Evolutionary conservation across 2,113 vertebrate species (phyloP).

Genomic region (Lota lota): DNA sequence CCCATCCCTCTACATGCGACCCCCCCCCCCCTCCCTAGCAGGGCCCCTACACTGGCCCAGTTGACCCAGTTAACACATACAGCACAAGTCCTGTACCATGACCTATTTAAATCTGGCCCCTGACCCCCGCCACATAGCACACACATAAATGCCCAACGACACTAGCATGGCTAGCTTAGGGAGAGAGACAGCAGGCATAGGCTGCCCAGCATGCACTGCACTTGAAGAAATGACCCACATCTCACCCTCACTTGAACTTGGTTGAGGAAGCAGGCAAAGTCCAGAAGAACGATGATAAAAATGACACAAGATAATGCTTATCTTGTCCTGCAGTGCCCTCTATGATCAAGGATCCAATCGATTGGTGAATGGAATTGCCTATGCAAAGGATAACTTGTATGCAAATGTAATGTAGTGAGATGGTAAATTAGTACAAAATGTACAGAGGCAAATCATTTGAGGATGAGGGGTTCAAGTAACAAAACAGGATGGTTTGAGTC

Average conservation of each 20-base stretch:
- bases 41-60: slow-evolving; percentile 40
- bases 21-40: slow-evolving; percentile 3
- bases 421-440: no score
- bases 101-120: slow-evolving; percentile 46
- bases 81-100: slow-evolving; percentile 52
- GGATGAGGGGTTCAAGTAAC: no score
- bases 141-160: slow-evolving; percentile 42
- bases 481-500: no score
- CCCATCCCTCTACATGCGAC: slow-evolving; percentile 30
- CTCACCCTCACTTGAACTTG: slow-evolving; percentile 16
- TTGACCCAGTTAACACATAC: slow-evolving; percentile 58
- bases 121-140: slow-evolving; percentile 38
- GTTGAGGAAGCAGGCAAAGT: slow-evolving; percentile 9
- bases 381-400: slow-evolving; percentile 27
- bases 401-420: no score
- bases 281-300: slow-evolving; percentile 2
- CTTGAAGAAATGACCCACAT: not conserved
- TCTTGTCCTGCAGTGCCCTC: slow-evolving; percentile 36
- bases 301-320: slow-evolving; percentile 43
- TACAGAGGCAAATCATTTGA: no score
- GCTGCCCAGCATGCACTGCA: not conserved
- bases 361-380: slow-evolving; percentile 27
- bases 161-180: slow-evolving; percentile 26
- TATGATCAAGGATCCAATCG: slow-evolving; percentile 50
- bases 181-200: no score